Evolutionary conservation across 2,113 vertebrate species (phyloP).

Genomic region (Etia nguti): DNA sequence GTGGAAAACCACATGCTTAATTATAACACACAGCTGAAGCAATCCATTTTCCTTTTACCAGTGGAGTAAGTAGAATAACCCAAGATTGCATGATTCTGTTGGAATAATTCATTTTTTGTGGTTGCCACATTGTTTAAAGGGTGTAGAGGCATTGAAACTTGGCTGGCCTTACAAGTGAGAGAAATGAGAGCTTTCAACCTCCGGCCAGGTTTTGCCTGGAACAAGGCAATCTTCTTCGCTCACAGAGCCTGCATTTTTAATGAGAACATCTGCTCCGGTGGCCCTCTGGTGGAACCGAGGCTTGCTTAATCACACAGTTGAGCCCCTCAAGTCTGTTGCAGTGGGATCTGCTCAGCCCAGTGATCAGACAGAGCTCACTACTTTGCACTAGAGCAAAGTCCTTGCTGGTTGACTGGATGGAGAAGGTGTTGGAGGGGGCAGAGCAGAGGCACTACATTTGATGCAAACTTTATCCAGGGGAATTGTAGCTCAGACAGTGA

Average conservation of each 20-base stretch:
- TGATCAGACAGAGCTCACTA: conserved; percentile 40
- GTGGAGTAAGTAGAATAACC: conserved; percentile 32
- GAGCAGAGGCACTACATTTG: conserved; percentile 16
- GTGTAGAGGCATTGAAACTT: conserved; percentile 52
- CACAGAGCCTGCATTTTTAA: conserved; percentile 84
- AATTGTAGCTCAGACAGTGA: background rate
- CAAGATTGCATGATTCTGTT: conserved; percentile 18
- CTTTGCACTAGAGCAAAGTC: conserved; percentile 23
- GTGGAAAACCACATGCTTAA: conserved; percentile 3
- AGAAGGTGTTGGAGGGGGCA: background rate
- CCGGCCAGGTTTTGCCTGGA: conserved; percentile 69
- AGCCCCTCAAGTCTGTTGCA: conserved; percentile 61
- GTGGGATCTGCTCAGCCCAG: conserved; percentile 67
- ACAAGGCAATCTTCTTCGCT: conserved; percentile 74
- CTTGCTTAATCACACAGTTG: conserved; percentile 72
- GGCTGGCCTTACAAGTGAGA: conserved; percentile 53
- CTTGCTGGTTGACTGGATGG: conserved; percentile 1
- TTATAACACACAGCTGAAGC: background rate
- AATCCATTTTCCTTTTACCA: conserved; percentile 10
- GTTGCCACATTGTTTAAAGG: conserved; percentile 53
- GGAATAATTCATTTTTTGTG: conserved; percentile 55
- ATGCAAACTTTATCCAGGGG: background rate
- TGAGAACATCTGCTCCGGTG: conserved; percentile 80
- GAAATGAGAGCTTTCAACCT: conserved; percentile 70
- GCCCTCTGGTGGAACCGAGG: conserved; percentile 64